Conservation (phyloP, 2,888 invertebrate genomes). For the Geotrupes spiniger region DNA sequence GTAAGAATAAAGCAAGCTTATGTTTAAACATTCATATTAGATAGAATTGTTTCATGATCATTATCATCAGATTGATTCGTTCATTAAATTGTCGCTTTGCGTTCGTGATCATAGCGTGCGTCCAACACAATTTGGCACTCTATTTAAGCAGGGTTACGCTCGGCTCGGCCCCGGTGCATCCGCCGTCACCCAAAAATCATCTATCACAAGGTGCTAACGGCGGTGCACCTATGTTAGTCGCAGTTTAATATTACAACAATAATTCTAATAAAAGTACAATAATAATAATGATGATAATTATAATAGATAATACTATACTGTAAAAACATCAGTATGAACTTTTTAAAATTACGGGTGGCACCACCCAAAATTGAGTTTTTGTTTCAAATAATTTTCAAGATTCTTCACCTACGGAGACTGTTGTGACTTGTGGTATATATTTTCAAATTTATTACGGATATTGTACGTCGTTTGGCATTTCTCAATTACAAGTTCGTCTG, state of each 20-base stretch:
- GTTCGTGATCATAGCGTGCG: background rate
- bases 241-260: conserved; percentile 30
- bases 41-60: no score
- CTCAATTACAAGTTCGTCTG: no score
- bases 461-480: no score
- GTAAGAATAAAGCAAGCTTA: no score
- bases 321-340: conserved; percentile 45
- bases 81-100: no score
- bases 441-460: no score
- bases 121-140: conserved; percentile 1
- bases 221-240: conserved; percentile 26
- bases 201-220: conserved; percentile 44
- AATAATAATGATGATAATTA: conserved; percentile 20
- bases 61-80: no score
- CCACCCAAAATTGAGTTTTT: conserved; percentile 30
- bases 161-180: conserved; percentile 15
- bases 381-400: no score
- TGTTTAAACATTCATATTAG: no score
- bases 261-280: no score
- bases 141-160: conserved; percentile 4
- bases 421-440: no score
- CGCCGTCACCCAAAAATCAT: conserved; percentile 39
- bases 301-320: conserved; percentile 23
- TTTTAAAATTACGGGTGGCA: conserved; percentile 44
- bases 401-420: no score